A percentile compares a stretch with the other conserved stretches of the same genome.
Conservation (phyloP, 2,113 vertebrate genomes). For the Beaufortia kweichowensis region DNA sequence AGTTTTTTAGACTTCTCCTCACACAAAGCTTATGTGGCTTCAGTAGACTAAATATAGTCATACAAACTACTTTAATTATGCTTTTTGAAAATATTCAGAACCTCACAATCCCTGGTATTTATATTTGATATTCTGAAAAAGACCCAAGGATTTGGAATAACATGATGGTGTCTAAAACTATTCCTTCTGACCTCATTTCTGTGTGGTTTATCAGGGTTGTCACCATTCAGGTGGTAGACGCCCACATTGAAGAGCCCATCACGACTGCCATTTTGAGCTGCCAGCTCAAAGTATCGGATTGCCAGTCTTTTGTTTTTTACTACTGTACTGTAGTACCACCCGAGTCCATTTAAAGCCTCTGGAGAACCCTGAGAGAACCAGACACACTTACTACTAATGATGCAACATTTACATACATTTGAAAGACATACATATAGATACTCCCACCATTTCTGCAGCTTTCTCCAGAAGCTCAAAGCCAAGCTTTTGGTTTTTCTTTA, state of each 20-base stretch:
- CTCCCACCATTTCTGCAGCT: conserved; percentile 80
- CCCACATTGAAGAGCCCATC: conserved; percentile 89
- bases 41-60: too few species aligned
- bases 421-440: neutral
- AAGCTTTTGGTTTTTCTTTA: conserved; percentile 82
- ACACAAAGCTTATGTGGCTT: too few species aligned
- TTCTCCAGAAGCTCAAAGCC: conserved; percentile 86
- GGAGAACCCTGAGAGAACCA: conserved; percentile 79
- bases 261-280: conserved; percentile 81
- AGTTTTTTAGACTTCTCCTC: too few species aligned
- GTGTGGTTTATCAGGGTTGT: conserved; percentile 68
- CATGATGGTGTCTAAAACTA: neutral
- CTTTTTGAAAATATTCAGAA: too few species aligned
- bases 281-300: conserved; percentile 80
- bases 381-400: neutral
- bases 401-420: neutral
- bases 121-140: too few species aligned
- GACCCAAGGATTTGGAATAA: neutral
- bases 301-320: conserved; percentile 78
- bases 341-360: conserved; percentile 87
- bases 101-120: too few species aligned
- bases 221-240: conserved; percentile 79
- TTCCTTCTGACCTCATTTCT: conserved; percentile 79
- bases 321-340: conserved; percentile 88
- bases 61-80: too few species aligned